These are phyloP conservation scores for Sebastes trivittatus DNA, from an alignment of 2,797 vertebrate species.

Conservation along the genomic window DNA sequence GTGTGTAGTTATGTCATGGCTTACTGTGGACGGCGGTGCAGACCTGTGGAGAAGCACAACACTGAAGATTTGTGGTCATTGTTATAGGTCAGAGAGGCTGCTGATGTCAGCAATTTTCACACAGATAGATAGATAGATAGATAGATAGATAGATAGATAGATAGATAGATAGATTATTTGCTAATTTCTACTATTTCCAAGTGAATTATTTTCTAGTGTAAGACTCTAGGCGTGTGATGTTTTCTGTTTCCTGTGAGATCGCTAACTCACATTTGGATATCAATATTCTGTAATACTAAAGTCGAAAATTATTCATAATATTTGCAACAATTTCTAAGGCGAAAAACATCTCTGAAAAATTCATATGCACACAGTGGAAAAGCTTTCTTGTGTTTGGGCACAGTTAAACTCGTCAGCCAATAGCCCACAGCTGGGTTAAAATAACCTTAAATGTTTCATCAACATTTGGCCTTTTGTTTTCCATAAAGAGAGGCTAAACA, in stretches of 20 bases:
- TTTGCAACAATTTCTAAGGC: neutral
- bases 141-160: neutral
- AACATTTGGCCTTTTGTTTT: conserved; percentile 54
- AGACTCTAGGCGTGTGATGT: neutral
- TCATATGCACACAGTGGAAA: conserved; percentile 35
- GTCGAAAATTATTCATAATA: neutral
- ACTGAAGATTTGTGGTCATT: conserved; percentile 33
- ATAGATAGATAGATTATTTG: neutral
- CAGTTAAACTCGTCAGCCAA: conserved; percentile 33
- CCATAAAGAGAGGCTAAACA: conserved; percentile 53
- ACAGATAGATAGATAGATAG: neutral
- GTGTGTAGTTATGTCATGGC: conserved; percentile 36
- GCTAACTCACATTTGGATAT: neutral
- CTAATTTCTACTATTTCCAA: neutral
- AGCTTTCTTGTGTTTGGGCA: conserved; percentile 50
- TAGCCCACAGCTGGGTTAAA: conserved; percentile 48
- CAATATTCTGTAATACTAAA: neutral
- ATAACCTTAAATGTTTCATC: conserved; percentile 64
- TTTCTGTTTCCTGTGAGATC: neutral
- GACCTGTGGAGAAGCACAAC: conserved; percentile 38
- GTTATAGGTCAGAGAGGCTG: conserved; percentile 25
- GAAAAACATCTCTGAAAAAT: conserved; percentile 37
- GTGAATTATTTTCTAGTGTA: neutral
- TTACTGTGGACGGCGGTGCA: conserved; percentile 36
- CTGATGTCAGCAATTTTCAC: conserved; percentile 41